A percentile compares a stretch with the other conserved stretches of the same genome.
Evolutionary conservation across 2,113 vertebrate species (phyloP).

Genomic region (Nothobranchius furzeri): DNA sequence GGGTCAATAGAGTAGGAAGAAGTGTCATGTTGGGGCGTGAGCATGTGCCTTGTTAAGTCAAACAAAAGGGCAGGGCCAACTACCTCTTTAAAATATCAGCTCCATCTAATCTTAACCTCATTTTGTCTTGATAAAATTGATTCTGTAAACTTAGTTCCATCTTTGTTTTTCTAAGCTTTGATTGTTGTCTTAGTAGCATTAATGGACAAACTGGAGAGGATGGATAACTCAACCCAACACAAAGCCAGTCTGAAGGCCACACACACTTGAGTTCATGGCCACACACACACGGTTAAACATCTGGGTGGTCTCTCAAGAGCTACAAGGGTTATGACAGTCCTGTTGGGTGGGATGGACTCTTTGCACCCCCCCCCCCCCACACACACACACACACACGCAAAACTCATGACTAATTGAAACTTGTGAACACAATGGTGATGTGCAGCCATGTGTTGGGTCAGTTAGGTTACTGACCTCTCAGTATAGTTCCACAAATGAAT

Average conservation of each 20-base stretch:
- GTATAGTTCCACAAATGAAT: background rate
- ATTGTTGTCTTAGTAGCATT: conserved; percentile 51
- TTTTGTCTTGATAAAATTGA: conserved; percentile 5
- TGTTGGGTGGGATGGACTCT: conserved; percentile 53
- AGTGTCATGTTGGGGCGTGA: conserved; percentile 26
- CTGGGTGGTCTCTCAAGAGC: conserved; percentile 69
- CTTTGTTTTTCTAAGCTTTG: conserved; percentile 11
- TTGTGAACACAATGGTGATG: conserved; percentile 1
- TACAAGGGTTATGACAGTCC: conserved; percentile 63
- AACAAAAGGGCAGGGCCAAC: background rate
- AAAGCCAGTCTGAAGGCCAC: conserved; percentile 54
- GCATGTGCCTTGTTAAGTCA: conserved; percentile 9
- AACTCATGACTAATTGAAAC: conserved; percentile 20
- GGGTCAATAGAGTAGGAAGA: conserved; percentile 14
- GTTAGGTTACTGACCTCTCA: background rate
- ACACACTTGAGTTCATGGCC: conserved; percentile 22
- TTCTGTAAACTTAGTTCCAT: background rate
- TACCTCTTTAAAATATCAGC: background rate
- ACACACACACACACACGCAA: conserved; percentile 35
- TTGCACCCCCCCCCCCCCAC: conserved; percentile 8
- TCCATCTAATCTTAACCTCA: background rate
- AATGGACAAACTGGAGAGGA: conserved; percentile 61
- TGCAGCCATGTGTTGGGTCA: conserved; percentile 18
- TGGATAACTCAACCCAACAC: conserved; percentile 55
- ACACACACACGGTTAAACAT: conserved; percentile 32